Evolutionary conservation across 2,113 vertebrate species (phyloP).

Genomic region (Connochaetes taurinus): DNA sequence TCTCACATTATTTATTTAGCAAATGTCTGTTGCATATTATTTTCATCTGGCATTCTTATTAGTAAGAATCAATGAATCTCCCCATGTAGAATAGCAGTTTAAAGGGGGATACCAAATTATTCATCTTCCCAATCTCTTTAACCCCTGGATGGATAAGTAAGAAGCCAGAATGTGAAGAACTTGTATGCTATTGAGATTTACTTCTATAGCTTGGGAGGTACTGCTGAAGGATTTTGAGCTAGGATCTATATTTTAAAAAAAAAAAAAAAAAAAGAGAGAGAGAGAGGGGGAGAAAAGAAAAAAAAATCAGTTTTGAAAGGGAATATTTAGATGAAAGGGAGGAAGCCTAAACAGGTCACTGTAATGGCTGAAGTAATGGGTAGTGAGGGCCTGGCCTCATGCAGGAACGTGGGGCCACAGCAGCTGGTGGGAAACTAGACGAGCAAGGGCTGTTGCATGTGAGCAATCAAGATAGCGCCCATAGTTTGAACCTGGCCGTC

Average conservation of each 20-base stretch:
- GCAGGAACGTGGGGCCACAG: background rate
- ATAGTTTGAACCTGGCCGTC: background rate
- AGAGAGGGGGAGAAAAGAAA: background rate
- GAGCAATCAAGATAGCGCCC: background rate
- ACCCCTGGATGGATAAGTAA: background rate
- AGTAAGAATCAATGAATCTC: background rate
- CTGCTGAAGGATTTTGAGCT: background rate
- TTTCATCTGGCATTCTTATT: background rate
- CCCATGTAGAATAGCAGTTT: background rate
- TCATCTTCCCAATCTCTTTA: background rate
- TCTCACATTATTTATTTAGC: background rate
- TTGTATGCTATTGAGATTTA: background rate
- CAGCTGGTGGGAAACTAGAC: background rate
- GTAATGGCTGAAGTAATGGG: background rate
- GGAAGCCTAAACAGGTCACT: no score
- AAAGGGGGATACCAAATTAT: background rate
- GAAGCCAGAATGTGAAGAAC: background rate
- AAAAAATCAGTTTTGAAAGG: background rate
- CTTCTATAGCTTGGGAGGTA: background rate
- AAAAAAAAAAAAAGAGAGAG: background rate
- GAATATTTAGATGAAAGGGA: background rate
- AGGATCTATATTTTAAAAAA: background rate
- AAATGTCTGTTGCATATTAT: background rate
- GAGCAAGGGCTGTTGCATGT: background rate
- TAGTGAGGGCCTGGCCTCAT: background rate